phyloP scores from a whole-genome alignment of 2,888 invertebrate species.

The Protonemura montana region DNA sequence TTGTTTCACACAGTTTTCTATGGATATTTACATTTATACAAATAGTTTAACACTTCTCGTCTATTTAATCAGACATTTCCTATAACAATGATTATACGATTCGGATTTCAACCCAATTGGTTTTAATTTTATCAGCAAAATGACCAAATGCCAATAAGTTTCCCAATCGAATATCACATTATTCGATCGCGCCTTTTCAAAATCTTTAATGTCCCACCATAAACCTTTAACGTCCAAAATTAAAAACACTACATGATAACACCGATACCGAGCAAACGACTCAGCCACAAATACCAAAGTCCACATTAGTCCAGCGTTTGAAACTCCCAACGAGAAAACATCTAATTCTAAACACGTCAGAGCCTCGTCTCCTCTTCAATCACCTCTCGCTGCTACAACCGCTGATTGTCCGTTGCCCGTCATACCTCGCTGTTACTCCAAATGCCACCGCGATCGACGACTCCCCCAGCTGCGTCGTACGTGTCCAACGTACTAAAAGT shows the following conservation, averaged over 20 bases:
- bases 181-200: background rate
- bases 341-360: background rate
- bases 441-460: constrained; percentile 27
- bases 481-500: constrained; percentile 58
- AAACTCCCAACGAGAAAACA: background rate
- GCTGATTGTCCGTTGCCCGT: constrained; percentile 36
- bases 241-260: too few species aligned
- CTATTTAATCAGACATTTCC: background rate
- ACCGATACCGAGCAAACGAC: background rate
- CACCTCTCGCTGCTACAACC: constrained; percentile 40
- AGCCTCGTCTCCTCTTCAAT: constrained; percentile 45
- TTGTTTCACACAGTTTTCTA: background rate
- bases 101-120: background rate
- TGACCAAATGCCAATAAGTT: too few species aligned
- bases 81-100: background rate
- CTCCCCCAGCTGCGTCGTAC: constrained; percentile 34
- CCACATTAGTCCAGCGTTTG: too few species aligned
- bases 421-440: constrained; percentile 50
- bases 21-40: background rate
- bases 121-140: too few species aligned
- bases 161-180: background rate
- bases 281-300: too few species aligned
- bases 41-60: background rate
- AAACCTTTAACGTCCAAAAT: background rate
- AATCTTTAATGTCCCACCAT: too few species aligned